Conservation (phyloP, 2,113 vertebrate species). For the Melanerpes aurifrons region DNA sequence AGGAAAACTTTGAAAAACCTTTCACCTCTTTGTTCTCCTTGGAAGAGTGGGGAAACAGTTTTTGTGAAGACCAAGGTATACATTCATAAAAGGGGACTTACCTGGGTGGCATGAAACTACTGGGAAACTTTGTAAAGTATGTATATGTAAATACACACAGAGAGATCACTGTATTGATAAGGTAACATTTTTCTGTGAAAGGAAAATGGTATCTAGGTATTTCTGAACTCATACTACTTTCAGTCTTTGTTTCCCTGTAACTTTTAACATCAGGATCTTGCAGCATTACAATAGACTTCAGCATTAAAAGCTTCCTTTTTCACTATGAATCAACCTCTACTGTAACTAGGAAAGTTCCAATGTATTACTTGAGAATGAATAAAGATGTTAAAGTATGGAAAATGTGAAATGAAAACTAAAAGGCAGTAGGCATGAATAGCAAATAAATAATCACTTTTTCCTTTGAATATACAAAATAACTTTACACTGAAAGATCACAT, state of each 20-base stretch:
- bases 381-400: background rate
- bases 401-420: constrained; percentile 24
- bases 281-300: background rate
- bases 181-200: background rate
- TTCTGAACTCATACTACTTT: background rate
- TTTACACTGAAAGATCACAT: background rate
- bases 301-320: constrained; percentile 30
- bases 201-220: background rate
- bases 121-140: background rate
- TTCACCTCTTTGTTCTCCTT: constrained; percentile 69
- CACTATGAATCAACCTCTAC: background rate
- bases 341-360: background rate
- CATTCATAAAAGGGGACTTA: background rate
- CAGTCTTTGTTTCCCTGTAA: background rate
- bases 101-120: background rate
- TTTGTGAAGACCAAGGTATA: constrained; percentile 23
- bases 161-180: background rate
- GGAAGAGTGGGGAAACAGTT: constrained; percentile 34
- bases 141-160: background rate
- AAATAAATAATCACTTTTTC: constrained; percentile 21
- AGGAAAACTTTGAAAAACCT: constrained; percentile 53
- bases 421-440: background rate
- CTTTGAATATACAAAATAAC: background rate
- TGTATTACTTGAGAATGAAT: background rate
- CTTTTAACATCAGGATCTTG: background rate